Percentiles rank a stretch among this genome's conserved stretches.
Evolutionary conservation across 2,797 vertebrate species (phyloP).

Genomic region (Cirrhinus molitorella): DNA sequence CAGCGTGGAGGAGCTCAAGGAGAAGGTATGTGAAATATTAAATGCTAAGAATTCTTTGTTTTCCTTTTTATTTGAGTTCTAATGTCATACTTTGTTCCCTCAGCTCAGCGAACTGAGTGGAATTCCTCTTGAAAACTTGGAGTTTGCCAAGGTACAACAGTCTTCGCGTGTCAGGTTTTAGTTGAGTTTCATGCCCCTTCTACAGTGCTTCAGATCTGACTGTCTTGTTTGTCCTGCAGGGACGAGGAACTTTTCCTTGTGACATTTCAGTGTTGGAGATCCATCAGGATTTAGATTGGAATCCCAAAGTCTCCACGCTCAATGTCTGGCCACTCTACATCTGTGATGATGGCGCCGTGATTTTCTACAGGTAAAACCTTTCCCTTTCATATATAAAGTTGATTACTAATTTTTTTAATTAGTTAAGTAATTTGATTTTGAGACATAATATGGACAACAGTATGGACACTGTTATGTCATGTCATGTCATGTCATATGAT

Average conservation of each 20-base stretch:
- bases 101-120: constrained; percentile 92
- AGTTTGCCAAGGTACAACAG: constrained; percentile 94
- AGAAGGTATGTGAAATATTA: constrained; percentile 81
- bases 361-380: constrained; percentile 95
- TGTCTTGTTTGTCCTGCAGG: constrained; percentile 76
- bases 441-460: neutral
- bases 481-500: no score
- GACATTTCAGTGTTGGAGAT: constrained; percentile 99
- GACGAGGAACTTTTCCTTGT: constrained; percentile 99
- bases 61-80: neutral
- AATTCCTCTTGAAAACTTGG: constrained; percentile 91
- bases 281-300: constrained; percentile 99
- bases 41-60: neutral
- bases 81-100: constrained; percentile 53
- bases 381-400: neutral
- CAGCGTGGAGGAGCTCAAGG: constrained; percentile 94
- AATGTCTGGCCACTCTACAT: constrained; percentile 99
- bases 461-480: no score
- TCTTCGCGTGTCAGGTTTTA: neutral
- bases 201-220: neutral
- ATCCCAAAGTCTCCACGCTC: constrained; percentile 96
- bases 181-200: neutral
- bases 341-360: constrained; percentile 97
- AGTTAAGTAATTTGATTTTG: neutral
- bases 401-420: neutral